phyloP scores from a whole-genome alignment of 2,113 vertebrate genomes.

The Tupaia chinensis region DNA sequence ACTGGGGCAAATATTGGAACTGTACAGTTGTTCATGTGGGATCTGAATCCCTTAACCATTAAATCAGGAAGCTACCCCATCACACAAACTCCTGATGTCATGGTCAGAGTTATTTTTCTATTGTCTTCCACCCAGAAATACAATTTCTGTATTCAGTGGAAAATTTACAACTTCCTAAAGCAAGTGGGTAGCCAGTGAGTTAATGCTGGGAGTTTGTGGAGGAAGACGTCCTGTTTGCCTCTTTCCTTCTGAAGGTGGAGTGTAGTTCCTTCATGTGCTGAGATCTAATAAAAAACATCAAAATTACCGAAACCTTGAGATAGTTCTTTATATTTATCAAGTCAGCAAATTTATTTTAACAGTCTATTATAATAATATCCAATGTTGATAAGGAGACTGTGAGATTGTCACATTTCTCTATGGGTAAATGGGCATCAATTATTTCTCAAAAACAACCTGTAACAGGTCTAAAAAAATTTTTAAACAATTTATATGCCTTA shows the following conservation, averaged over 20 bases:
- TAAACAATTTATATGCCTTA: background rate
- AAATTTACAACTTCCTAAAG: background rate
- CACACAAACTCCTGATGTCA: background rate
- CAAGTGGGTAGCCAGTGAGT: background rate
- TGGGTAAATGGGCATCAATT: background rate
- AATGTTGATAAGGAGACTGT: background rate
- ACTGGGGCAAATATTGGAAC: no score
- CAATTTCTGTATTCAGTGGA: background rate
- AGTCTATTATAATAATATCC: background rate
- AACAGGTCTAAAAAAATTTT: background rate
- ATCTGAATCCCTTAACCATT: no score
- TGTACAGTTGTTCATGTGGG: no score
- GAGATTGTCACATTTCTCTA: background rate
- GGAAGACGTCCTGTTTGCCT: background rate
- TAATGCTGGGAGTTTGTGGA: background rate
- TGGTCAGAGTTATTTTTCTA: background rate
- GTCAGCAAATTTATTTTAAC: background rate
- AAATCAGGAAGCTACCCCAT: no score
- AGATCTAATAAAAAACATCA: background rate
- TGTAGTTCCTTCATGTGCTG: background rate
- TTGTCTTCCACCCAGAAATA: background rate
- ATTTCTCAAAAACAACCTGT: background rate
- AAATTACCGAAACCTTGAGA: background rate
- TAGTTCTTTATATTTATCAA: background rate
- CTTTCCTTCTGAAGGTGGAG: background rate